phyloP scores from a whole-genome alignment of 2,888 invertebrate species.

The Zaprionus lineosus region DNA sequence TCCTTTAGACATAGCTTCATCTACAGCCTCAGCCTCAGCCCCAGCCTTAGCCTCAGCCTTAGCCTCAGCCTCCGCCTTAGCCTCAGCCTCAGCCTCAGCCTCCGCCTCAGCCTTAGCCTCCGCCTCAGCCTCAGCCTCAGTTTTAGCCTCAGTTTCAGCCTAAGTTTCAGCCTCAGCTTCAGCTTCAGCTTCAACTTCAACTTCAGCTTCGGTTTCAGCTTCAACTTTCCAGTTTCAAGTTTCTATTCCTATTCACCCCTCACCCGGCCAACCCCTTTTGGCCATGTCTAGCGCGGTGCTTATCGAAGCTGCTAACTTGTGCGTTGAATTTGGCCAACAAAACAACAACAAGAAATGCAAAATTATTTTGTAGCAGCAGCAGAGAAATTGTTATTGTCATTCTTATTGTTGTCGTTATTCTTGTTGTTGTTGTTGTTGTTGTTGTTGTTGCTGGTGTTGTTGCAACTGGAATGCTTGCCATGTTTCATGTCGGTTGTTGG shows the following conservation, averaged over 20 bases:
- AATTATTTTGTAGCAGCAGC: slow-evolving; percentile 10
- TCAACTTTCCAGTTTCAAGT: too few relatives aligned
- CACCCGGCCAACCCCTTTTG: too few relatives aligned
- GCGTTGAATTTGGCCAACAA: slow-evolving; percentile 42
- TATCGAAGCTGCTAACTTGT: slow-evolving; percentile 48
- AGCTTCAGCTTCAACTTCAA: too few relatives aligned
- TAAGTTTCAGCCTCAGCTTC: too few relatives aligned
- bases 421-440: slow-evolving; percentile 41
- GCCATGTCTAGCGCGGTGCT: slow-evolving; percentile 27
- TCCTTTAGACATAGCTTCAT: not conserved
- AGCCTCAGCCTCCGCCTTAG: not conserved
- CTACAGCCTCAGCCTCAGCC: too few relatives aligned
- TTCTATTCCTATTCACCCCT: too few relatives aligned
- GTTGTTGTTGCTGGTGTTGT: slow-evolving; percentile 1
- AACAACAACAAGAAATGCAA: slow-evolving; percentile 20
- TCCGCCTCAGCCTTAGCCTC: not conserved
- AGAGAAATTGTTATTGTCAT: slow-evolving; percentile 26
- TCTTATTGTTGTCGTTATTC: slow-evolving; percentile 48
- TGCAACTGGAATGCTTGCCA: slow-evolving; percentile 56
- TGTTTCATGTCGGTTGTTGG: slow-evolving; percentile 41
- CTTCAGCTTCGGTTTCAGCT: too few relatives aligned
- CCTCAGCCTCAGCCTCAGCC: not conserved
- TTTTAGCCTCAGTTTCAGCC: not conserved
- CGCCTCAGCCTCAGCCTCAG: not conserved
- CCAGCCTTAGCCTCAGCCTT: too few relatives aligned